Conservation (phyloP, 2,113 vertebrate species). For the Pterophyllum scalare region DNA sequence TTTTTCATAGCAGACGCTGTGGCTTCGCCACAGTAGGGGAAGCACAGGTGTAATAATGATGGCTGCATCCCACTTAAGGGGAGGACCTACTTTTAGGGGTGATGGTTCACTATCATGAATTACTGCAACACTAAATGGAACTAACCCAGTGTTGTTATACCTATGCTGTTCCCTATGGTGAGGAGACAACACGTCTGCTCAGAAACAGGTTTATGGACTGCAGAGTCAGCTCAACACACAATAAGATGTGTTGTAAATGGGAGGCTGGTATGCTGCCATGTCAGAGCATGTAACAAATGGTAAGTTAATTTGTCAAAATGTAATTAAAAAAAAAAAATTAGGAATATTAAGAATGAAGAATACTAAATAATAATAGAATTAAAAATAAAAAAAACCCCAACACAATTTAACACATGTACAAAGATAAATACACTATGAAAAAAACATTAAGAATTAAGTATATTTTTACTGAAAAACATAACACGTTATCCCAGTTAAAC, state of each 20-base stretch:
- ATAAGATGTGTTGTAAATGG: conserved; percentile 8
- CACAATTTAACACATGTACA: too few species aligned
- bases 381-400: too few species aligned
- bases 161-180: not conserved
- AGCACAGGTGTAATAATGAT: conserved; percentile 2
- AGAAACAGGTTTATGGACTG: not conserved
- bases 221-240: conserved; percentile 20
- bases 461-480: not conserved
- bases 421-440: too few species aligned
- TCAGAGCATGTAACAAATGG: conserved; percentile 51
- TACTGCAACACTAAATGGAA: not conserved
- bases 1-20: not conserved
- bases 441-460: not conserved
- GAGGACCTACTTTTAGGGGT: not conserved
- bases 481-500: not conserved
- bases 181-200: not conserved
- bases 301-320: not conserved
- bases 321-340: not conserved
- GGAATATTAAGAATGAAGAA: not conserved
- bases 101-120: not conserved
- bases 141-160: not conserved
- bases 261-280: not conserved
- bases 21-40: not conserved
- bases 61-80: not conserved
- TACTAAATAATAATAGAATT: too few species aligned